Percentiles rank a stretch among this genome's conserved stretches.
Conservation (phyloP, 35 echinoderm and acorn worm genomes). For the Chiridota heheva region DNA sequence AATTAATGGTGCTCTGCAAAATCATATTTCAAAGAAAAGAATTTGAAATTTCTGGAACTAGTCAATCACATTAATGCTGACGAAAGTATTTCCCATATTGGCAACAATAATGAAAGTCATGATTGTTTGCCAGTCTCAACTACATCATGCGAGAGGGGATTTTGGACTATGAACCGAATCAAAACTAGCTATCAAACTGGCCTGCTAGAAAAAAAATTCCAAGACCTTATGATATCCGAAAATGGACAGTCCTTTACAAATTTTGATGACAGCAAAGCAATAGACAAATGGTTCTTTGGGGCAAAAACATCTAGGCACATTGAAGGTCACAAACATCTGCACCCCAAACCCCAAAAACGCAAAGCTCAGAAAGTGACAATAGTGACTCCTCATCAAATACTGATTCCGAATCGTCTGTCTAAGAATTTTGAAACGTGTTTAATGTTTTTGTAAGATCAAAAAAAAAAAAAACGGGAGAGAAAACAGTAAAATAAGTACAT, state of each 20-base stretch:
- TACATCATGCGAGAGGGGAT: neutral
- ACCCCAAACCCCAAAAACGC: too few relatives aligned
- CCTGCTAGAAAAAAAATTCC: neutral
- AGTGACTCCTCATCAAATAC: too few relatives aligned
- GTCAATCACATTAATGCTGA: neutral
- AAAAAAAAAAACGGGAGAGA: too few relatives aligned
- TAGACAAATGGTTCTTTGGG: slow-evolving; percentile 25
- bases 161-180: neutral
- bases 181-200: neutral
- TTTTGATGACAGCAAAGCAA: neutral
- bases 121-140: slow-evolving; percentile 1
- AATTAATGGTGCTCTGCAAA: neutral
- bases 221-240: neutral
- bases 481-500: too few relatives aligned
- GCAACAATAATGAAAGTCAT: neutral
- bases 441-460: too few relatives aligned
- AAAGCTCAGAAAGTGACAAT: too few relatives aligned
- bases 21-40: neutral
- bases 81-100: neutral
- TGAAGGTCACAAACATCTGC: too few relatives aligned
- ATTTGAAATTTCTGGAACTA: neutral
- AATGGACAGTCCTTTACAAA: slow-evolving; percentile 17
- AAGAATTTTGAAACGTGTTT: too few relatives aligned
- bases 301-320: too few relatives aligned
- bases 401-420: too few relatives aligned